Conservation (phyloP, 2,113 vertebrate species). For the Ardeotis arabs region DNA sequence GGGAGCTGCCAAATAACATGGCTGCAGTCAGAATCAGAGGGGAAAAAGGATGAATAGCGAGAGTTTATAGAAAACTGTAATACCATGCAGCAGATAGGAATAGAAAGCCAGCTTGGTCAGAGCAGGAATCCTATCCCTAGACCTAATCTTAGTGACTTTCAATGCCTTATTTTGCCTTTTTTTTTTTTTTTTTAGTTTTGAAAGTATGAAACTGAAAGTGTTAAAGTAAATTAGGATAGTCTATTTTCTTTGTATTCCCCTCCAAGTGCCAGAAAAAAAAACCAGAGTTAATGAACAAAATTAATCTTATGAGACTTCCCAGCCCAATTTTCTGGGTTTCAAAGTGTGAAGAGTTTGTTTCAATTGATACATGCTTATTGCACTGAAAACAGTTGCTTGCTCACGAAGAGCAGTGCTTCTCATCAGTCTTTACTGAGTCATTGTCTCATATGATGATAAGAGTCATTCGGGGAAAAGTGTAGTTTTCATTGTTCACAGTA, state of each 20-base stretch:
- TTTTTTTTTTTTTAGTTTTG: not conserved
- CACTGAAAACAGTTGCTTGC: not conserved
- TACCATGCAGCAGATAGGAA: not conserved
- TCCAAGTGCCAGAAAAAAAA: not conserved
- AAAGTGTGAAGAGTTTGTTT: not conserved
- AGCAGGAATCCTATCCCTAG: not conserved
- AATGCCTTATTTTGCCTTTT: fast-evolving
- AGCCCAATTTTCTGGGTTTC: not conserved
- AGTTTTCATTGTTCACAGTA: not conserved
- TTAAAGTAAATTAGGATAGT: not conserved
- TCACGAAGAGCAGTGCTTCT: not conserved
- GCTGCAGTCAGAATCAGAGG: not conserved
- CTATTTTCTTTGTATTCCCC: not conserved
- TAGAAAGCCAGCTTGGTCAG: not conserved
- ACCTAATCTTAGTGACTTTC: not conserved
- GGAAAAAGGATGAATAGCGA: not conserved
- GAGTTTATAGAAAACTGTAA: not conserved
- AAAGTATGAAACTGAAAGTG: not conserved
- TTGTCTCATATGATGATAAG: not conserved
- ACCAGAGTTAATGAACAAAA: not conserved
- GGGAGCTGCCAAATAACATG: not conserved
- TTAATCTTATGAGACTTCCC: not conserved
- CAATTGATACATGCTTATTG: not conserved
- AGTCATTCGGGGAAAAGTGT: not conserved
- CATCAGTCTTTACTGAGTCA: not conserved